Conservation (phyloP, 1,140 invertebrate genomes). For the Drosophila asahinai region DNA sequence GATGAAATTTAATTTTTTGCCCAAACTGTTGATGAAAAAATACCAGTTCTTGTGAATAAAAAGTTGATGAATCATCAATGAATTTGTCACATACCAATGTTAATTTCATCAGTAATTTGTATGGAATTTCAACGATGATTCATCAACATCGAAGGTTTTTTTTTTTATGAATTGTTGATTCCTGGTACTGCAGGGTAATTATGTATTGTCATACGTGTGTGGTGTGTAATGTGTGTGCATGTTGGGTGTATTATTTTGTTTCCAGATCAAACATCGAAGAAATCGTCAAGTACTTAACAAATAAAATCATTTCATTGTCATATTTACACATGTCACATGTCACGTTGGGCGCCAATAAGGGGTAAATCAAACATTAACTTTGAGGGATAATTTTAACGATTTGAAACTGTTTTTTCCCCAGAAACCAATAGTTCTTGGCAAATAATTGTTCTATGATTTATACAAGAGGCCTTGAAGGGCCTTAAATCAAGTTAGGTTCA, state of each 20-base stretch:
- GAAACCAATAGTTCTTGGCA: not conserved
- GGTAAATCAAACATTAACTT: not conserved
- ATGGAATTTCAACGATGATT: too few species aligned
- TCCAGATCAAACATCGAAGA: conserved; percentile 25
- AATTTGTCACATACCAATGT: too few species aligned
- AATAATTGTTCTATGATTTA: not conserved
- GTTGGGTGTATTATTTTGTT: conserved; percentile 6
- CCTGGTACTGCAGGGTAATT: not conserved
- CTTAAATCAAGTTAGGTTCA: not conserved
- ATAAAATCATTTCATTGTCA: conserved; percentile 47
- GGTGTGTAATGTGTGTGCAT: conserved; percentile 11
- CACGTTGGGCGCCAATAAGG: conserved; percentile 7
- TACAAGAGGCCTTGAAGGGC: not conserved
- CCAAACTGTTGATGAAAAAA: too few species aligned
- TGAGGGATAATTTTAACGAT: not conserved
- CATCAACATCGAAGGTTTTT: too few species aligned
- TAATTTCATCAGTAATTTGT: too few species aligned
- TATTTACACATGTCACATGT: conserved; percentile 21
- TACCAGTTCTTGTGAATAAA: too few species aligned
- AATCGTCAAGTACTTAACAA: conserved; percentile 59
- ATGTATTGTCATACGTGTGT: conserved; percentile 66
- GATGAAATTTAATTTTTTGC: too few species aligned
- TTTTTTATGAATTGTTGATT: too few species aligned
- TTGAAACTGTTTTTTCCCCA: not conserved
- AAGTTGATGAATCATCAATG: too few species aligned